These are phyloP conservation scores for Tenebrio molitor DNA, from an alignment of 1,140 invertebrate genomes.

Conservation along the genomic window DNA sequence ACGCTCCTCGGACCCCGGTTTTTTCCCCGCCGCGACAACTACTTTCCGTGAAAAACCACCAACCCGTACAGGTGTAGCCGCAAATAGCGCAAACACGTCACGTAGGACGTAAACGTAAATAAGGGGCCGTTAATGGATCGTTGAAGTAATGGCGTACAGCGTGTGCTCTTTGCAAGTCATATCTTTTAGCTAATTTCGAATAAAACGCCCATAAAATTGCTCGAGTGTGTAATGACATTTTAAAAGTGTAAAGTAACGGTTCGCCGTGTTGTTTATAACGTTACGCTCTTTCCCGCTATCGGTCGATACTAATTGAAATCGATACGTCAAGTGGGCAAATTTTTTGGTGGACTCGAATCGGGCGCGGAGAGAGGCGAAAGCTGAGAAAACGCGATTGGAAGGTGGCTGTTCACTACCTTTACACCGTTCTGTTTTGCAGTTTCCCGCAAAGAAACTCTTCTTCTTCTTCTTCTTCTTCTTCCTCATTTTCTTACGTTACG, in stretches of 20 bases:
- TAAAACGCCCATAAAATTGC: conserved; percentile 10
- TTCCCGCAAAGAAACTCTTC: too few species aligned
- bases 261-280: background rate
- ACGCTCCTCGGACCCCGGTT: background rate
- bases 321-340: too few species aligned
- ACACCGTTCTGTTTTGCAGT: too few species aligned
- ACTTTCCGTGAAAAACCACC: too few species aligned
- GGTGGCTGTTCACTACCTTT: too few species aligned
- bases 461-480: too few species aligned
- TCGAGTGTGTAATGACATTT: conserved; percentile 10
- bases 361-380: too few species aligned
- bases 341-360: too few species aligned
- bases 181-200: conserved; percentile 26
- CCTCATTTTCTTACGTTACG: too few species aligned
- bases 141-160: conserved; percentile 2
- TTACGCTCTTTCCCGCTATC: background rate
- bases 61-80: background rate
- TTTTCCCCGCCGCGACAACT: background rate
- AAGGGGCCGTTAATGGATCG: conserved; percentile 9
- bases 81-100: conserved; percentile 14
- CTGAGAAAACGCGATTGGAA: too few species aligned
- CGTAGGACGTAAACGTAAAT: conserved; percentile 13
- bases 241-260: conserved; percentile 24
- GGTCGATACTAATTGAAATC: too few species aligned
- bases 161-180: conserved; percentile 23